Percentiles rank a stretch among this genome's conserved stretches.
Evolutionary conservation across 2,888 invertebrate genomes (phyloP).

Genomic region (Zootermopsis nevadensis): DNA sequence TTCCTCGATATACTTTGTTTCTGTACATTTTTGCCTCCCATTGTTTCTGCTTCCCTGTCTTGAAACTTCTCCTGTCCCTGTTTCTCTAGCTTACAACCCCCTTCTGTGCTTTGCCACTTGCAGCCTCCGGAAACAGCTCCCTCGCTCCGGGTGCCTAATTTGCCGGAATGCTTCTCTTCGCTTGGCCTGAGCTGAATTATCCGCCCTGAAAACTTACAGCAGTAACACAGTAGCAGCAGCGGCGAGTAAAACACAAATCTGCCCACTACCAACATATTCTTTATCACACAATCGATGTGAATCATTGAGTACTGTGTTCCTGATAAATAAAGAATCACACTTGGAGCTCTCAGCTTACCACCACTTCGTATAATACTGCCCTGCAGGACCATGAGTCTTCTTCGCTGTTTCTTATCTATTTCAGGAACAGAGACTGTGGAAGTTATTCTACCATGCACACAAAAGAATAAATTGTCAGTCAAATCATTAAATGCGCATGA

Average conservation of each 20-base stretch:
- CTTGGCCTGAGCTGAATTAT: constrained; percentile 46
- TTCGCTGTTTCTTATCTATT: no score
- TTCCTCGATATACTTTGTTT: neutral
- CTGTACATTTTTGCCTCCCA: neutral
- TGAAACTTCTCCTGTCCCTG: neutral
- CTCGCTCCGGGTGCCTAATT: constrained; percentile 54
- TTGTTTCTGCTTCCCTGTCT: constrained; percentile 12
- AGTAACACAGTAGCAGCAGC: neutral
- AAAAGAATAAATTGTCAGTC: no score
- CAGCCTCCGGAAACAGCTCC: constrained; percentile 50
- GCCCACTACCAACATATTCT: neutral
- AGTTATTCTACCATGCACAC: no score
- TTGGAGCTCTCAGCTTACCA: no score
- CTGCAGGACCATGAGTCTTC: no score
- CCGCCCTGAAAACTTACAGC: constrained; percentile 38
- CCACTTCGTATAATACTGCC: no score
- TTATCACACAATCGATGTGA: no score
- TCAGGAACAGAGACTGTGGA: no score
- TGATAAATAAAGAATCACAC: no score
- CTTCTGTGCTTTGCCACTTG: constrained; percentile 43
- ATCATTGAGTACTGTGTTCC: no score
- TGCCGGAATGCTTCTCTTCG: constrained; percentile 53
- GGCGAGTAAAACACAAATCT: neutral
- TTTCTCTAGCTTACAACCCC: neutral
- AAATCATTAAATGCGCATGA: no score